Evolutionary conservation across 2,113 vertebrate species (phyloP), one percentile per base, ranked within the genome.

Genomic region (Rhea americana): DNA sequence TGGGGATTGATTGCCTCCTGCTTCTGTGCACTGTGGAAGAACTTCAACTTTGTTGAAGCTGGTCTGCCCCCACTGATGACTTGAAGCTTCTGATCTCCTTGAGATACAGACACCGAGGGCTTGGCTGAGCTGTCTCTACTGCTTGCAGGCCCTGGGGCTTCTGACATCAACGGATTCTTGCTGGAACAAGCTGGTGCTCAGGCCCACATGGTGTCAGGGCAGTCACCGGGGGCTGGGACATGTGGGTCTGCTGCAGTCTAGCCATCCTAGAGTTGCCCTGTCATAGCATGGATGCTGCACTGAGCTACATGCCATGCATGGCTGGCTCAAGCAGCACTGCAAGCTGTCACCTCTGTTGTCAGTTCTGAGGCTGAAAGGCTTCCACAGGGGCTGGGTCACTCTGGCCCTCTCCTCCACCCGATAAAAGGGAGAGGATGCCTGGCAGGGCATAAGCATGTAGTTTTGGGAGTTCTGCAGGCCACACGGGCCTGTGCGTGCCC

Each of bases 391-490:
- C 50, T 24, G 20, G 9, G 53, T 47, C 8, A 6, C 67, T 35
- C 18, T 1, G 1, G n/a, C 43, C 50, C 17, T 13, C 0, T 53
- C 24, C 51, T 7, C 17, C 45, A 18, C 0, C 35, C 14, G 41
- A 9, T 22, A 20, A 14, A 35, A 39, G 14, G 37, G 51, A 24
- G 30, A 55, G 1, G 8, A 22, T 66, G 63, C 65, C 10, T 0
- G 0, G 11, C 3, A 3, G 2, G 6, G 11, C 6, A 47, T 18
- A 18, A 47, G 45, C 17, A 17, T 47, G 45, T 8, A 16, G 45
- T 47, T 47, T 47, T 18, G 45, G 17, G 45, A 17, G 18, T 17
- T 16, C 43, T 16, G 43, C 43, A 45, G 43, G 13, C 43, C 18
- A 17, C 17, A 17, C 18, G 45, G 45, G 45, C 45, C 45, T 7